Evolutionary conservation across 2,113 vertebrate species (phyloP).

Genomic region (Dascyllus trimaculatus): DNA sequence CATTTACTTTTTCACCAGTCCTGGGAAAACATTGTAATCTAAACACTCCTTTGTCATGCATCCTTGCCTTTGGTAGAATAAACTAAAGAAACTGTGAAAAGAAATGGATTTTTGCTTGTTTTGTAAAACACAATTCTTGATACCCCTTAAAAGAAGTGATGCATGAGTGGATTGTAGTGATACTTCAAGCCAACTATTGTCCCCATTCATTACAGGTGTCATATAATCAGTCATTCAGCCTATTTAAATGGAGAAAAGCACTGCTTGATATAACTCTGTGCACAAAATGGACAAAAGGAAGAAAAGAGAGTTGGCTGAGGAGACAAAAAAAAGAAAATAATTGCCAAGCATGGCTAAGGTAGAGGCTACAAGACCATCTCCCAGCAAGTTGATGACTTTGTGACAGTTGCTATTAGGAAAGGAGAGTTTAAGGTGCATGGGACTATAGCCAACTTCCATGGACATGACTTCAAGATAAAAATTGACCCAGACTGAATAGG

Average conservation of each 20-base stretch:
- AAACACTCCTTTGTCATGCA: too few species aligned
- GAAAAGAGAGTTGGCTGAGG: background rate
- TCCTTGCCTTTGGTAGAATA: too few species aligned
- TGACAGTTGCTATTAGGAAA: slow-evolving; percentile 1
- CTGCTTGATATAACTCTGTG: background rate
- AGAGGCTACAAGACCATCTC: background rate
- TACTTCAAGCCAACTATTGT: background rate
- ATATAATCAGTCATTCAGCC: background rate
- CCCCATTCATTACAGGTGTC: background rate
- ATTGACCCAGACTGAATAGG: background rate
- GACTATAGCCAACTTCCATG: background rate
- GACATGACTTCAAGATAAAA: background rate
- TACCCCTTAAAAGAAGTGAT: too few species aligned
- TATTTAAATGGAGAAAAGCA: background rate
- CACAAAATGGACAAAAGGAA: background rate
- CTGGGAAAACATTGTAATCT: background rate
- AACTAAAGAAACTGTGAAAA: too few species aligned
- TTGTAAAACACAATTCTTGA: too few species aligned
- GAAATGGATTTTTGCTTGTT: too few species aligned
- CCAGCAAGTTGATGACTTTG: background rate
- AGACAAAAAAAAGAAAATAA: background rate
- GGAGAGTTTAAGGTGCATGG: background rate
- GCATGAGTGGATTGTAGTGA: too few species aligned
- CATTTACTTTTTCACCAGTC: background rate
- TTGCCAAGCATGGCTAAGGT: background rate